Evolutionary conservation across 2,113 vertebrate species (phyloP).

Genomic region (human (Homo sapiens)): DNA sequence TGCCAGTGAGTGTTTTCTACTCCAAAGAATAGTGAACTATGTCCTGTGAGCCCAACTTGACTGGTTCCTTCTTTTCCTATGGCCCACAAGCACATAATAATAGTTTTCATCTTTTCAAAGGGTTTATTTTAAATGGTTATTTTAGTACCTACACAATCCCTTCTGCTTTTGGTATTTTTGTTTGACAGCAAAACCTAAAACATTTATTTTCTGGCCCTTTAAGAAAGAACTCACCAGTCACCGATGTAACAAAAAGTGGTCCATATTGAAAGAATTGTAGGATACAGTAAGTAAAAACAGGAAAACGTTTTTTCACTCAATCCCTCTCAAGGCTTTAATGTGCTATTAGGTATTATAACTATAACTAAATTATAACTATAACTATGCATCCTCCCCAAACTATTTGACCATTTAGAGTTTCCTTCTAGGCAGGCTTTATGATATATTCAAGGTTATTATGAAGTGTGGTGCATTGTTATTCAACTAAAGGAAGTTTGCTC

Average conservation of each 20-base stretch:
- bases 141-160: not conserved
- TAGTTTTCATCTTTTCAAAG: not conserved
- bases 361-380: not conserved
- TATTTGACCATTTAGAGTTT: not conserved
- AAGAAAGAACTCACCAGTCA: not conserved
- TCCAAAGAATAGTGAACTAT: not conserved
- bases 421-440: not conserved
- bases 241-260: not conserved
- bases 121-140: not conserved
- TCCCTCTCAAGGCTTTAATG: not conserved
- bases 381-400: not conserved
- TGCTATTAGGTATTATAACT: not conserved
- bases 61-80: too few relatives aligned
- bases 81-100: too few relatives aligned
- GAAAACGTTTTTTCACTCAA: not conserved
- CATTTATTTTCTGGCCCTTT: not conserved
- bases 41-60: fast-evolving
- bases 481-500: not conserved
- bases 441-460: too few relatives aligned
- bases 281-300: not conserved
- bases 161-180: not conserved
- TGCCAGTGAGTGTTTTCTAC: fast-evolving
- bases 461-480: not conserved
- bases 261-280: not conserved
- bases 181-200: not conserved